A percentile compares a stretch with the other conserved stretches of the same genome.
Evolutionary conservation across 2,888 invertebrate species (phyloP).

Genomic region (Sericinus montela): DNA sequence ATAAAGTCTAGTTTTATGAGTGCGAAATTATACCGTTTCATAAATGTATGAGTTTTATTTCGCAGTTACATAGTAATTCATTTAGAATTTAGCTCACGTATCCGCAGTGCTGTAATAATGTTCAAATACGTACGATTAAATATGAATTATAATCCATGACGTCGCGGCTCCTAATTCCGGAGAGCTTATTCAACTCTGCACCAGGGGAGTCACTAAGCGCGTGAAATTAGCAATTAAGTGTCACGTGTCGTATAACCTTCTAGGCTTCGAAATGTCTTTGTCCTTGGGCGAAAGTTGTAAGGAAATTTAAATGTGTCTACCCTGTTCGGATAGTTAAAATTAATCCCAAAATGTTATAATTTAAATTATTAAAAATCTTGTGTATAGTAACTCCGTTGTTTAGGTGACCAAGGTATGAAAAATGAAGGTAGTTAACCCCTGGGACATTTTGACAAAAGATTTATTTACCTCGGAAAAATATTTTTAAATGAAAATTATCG

Average conservation of each 20-base stretch:
- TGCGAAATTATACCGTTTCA: neutral
- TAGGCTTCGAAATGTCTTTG: slow-evolving; percentile 37
- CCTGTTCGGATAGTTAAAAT: neutral
- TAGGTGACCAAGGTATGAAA: too few relatives aligned
- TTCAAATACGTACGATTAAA: slow-evolving; percentile 43
- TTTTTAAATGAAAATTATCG: too few relatives aligned
- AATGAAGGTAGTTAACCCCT: too few relatives aligned
- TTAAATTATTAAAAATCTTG: too few relatives aligned
- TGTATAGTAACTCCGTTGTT: too few relatives aligned
- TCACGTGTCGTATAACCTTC: slow-evolving; percentile 49
- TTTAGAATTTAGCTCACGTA: neutral
- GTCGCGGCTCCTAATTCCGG: slow-evolving; percentile 39
- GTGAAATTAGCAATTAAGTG: slow-evolving; percentile 73
- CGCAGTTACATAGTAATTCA: too few relatives aligned
- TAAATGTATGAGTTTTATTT: too few relatives aligned
- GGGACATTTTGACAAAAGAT: too few relatives aligned
- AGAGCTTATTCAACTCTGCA: slow-evolving; percentile 43
- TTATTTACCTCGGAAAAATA: too few relatives aligned
- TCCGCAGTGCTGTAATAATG: neutral
- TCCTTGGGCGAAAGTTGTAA: slow-evolving; percentile 25
- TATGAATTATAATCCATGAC: slow-evolving; percentile 66
- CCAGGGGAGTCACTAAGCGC: slow-evolving; percentile 58
- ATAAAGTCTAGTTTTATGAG: neutral
- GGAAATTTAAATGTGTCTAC: slow-evolving; percentile 1
- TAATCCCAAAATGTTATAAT: neutral